Base-by-base conservation (phyloP, 2,797 vertebrate genomes). In the Tiaroga cobitis region DNA sequence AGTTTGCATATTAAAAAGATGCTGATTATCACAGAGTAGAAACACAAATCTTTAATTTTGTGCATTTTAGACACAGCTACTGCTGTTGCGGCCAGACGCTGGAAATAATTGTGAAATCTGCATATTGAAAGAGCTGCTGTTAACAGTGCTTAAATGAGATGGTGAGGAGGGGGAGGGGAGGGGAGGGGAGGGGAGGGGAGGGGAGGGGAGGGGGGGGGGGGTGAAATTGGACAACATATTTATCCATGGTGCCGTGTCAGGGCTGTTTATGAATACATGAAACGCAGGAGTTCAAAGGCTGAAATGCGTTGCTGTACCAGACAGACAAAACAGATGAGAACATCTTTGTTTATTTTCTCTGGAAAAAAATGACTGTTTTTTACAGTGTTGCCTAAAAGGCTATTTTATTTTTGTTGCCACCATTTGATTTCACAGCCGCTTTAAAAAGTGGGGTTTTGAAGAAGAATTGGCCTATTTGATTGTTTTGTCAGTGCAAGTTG, bases 31-130 rank as follows among this genome's bases (percentile, higher is more conserved):
- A 78, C 87, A 84, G 90, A 89, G 90, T 85, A 84, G 93, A 92
- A 94, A 94, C 90, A 91, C 93, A 94, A 91, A 93, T 95, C 90
- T 94, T 93, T 94, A 94, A 94, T 95, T 94, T 95, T 93, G 92
- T 92, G 93, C 93, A 89, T 95, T 95, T 95, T 94, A 92, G 92
- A 94, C 94, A 94, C 94, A 93, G 94, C 93, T 92, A 94, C 92
- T 90, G 88, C 80, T 91, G 82, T 89, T 87, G 73, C 90, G 76
- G 76, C 91, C 92, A 92, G 92, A 92, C 63, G 89, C 92, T 93
- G 93, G 91, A 93, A 92, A 92, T 95, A 94, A 95, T 95, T 94
- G 93, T 93, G 78, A 93, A 94, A 95, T 95, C 94, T 95, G 93
- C 93, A 95, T 95, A 94, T 94, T 95, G 93, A 94, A 91, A 92